phyloP scores from a whole-genome alignment of 1,140 invertebrate genomes.

The Hycleus phaleratus region DNA sequence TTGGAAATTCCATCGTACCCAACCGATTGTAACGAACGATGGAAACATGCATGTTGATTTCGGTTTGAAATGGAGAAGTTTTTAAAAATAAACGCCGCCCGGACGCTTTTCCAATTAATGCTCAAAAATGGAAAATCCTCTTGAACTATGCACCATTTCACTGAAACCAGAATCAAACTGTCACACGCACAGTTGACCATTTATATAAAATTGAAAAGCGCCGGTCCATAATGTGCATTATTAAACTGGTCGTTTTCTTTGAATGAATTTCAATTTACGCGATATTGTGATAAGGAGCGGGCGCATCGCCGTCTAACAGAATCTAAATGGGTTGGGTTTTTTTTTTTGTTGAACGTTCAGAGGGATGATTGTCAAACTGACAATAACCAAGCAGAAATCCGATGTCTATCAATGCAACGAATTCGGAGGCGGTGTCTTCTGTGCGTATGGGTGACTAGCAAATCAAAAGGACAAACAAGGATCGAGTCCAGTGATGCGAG shows the following conservation, averaged over 20 bases:
- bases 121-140: conserved; percentile 37
- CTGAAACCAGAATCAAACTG: conserved; percentile 32
- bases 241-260: conserved; percentile 12
- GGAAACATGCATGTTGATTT: too few relatives aligned
- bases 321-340: too few relatives aligned
- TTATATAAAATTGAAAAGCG: conserved; percentile 12
- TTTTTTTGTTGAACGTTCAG: too few relatives aligned
- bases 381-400: conserved; percentile 13
- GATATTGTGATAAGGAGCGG: conserved; percentile 29
- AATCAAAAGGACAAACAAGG: conserved; percentile 3
- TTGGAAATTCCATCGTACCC: too few relatives aligned
- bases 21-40: too few relatives aligned
- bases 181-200: conserved; percentile 21
- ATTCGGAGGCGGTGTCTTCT: neutral
- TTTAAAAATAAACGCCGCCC: conserved; percentile 29
- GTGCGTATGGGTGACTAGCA: neutral
- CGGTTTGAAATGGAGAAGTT: neutral
- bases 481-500: conserved; percentile 7
- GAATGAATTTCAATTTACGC: conserved; percentile 35
- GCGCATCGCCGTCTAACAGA: conserved; percentile 2
- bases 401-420: conserved; percentile 3
- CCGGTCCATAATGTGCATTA: neutral
- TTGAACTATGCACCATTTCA: conserved; percentile 33
- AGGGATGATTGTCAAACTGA: conserved; percentile 6
- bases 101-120: conserved; percentile 33